Evolutionary conservation across 2,797 vertebrate species (phyloP), one percentile per base, ranked within the genome.

Genomic region (Thripadectes ignobilis): DNA sequence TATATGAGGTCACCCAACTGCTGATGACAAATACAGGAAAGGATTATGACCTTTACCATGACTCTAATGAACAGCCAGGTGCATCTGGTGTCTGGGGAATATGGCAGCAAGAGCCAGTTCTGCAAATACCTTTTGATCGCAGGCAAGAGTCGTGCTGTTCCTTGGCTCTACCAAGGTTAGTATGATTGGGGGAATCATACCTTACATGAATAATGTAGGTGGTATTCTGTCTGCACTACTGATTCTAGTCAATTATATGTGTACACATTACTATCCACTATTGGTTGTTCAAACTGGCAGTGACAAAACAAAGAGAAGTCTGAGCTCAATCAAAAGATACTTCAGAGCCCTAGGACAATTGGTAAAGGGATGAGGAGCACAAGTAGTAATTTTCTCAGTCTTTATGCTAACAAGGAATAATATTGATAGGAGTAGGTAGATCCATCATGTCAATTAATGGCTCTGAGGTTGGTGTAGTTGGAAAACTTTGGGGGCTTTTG

Each of bases 1-100:
- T 10, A 39, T 1, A 82, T 21, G 27, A 69, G 12, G 29, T 61
- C 11, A 30, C 9, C 2, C 6, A 18, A 1, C 1, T 1, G 2
- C 72, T 6, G 2, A 41, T 2, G 75, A 17, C 14, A 78, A 41
- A 23, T 17, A 57, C 20, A 41, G 39, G 22, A 48, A 29, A n/a
- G 16, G 30, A 45, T 45, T 22, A 14, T 36, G 55, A 51, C 17
- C 1, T 0, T 27, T 52, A 24, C 9, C 16, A 0, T 32, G 23
- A 9, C 6, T 78, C 36, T 4, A 0, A 26, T 65, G 49, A 38
- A 65, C 20, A 48, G 6, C 49, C 49, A 81, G 21, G 26, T 26
- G 43, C 13, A 24, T 7, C 22, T 74, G n/a, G 15, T 26, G 15
- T 69, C 73, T 4, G 0, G 4, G 66, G 78, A 54, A 55, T 17